Conservation (phyloP, 1,140 invertebrate species). For the Manduca sexta region DNA sequence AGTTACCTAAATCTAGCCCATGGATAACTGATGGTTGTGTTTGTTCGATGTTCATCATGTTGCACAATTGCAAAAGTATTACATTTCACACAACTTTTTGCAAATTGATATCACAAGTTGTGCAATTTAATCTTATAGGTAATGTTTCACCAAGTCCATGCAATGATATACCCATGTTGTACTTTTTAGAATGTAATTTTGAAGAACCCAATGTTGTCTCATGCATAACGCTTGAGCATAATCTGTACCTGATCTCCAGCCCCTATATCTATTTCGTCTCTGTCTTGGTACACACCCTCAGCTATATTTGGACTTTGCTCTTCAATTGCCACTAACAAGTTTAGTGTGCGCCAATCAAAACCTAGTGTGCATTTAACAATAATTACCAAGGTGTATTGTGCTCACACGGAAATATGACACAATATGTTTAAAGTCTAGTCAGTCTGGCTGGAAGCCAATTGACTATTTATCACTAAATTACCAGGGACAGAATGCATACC, state of each 20-base stretch:
- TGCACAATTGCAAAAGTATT: no score
- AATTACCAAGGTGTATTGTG: constrained; percentile 15
- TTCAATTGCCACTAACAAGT: constrained; percentile 97
- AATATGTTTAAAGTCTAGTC: background rate
- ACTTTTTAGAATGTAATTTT: constrained; percentile 1
- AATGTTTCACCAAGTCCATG: constrained; percentile 14
- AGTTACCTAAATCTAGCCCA: no score
- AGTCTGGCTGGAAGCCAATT: constrained; percentile 43
- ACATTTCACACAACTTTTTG: no score
- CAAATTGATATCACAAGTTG: no score
- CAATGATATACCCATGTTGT: constrained; percentile 17
- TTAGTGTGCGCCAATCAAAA: constrained; percentile 99
- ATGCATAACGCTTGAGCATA: constrained; percentile 41
- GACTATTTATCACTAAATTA: constrained; percentile 8
- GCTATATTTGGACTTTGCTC: constrained; percentile 99
- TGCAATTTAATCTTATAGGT: background rate
- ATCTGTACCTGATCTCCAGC: constrained; percentile 98
- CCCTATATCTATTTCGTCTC: constrained; percentile 94
- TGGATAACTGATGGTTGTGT: no score
- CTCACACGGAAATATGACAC: background rate
- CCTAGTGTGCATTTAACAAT: constrained; percentile 77
- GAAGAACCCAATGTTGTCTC: constrained; percentile 29
- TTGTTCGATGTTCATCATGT: no score
- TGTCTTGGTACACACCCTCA: constrained; percentile 93
- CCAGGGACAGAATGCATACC: constrained; percentile 74